Evolutionary conservation across 2,888 invertebrate genomes (phyloP), one percentile per base, ranked within the genome.

Genomic region (Agonum fuliginosum): DNA sequence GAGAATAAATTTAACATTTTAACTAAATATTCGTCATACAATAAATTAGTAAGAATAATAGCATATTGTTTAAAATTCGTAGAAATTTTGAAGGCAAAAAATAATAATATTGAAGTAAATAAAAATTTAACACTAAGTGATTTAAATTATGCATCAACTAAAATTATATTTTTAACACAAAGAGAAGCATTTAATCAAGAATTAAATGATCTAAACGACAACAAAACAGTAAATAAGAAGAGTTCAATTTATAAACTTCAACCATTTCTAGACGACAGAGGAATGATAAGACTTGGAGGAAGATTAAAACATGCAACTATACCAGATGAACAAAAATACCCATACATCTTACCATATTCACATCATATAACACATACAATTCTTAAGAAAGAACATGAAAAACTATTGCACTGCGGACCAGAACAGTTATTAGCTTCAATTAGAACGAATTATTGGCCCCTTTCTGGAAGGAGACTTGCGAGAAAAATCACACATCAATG

Each of bases 401-500:
- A 48, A 3, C 12, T 65, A 6, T 51, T 79, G 2, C 83, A 83
- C 77, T 78, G 78, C 14, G 84, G 83, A 2, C 70, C 72, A 3
- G 78, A 80, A 46, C 71, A 81, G 6, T 30, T 3, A n/a, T n/a
- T n/a, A n/a, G n/a, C n/a, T n/a, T n/a, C n/a, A n/a, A n/a, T 62
- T 81, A n/a, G n/a, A n/a, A n/a, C n/a, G n/a, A n/a, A n/a, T n/a
- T n/a, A n/a, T n/a, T n/a, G n/a, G n/a, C n/a, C n/a, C n/a, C 62
- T 83, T 1, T 78, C 80, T 3, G 82, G 80, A 6, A 78, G 81
- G 46, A 46, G 81, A 24, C 79, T 79, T 6, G 81, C 83, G 0
- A 73, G 81, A 74, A 5, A 73, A 5, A 34, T 80, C 0, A 80
- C 83, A 1, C 37, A 71, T 3, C 79, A 80, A 0, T 86, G 86